A percentile compares a stretch with the other conserved stretches of the same genome.
Evolutionary conservation across 2,797 vertebrate species (phyloP).

Genomic region (Masticophis lateralis): DNA sequence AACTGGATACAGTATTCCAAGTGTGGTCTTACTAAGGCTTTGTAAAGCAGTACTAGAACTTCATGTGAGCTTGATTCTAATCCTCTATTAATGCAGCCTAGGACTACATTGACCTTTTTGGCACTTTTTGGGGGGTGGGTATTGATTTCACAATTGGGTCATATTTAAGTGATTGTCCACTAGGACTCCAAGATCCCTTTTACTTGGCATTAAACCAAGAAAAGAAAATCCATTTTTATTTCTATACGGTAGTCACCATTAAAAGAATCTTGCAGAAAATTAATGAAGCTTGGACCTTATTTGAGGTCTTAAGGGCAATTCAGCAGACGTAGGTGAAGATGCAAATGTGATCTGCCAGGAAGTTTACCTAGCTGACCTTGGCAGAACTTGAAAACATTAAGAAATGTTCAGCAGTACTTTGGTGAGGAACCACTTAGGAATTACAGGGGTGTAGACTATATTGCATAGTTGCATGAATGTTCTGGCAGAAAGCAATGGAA

Average conservation of each 20-base stretch:
- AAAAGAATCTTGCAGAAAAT: background rate
- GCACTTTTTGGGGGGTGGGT: no score
- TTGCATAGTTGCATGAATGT: background rate
- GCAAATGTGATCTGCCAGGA: background rate
- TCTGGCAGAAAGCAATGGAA: background rate
- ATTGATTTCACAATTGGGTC: background rate
- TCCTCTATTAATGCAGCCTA: background rate
- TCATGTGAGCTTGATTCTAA: background rate
- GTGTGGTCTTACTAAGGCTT: background rate
- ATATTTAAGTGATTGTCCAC: background rate
- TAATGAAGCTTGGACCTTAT: background rate
- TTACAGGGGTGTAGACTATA: background rate
- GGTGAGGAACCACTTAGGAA: background rate
- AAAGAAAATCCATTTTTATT: background rate
- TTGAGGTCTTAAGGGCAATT: background rate
- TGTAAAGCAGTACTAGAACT: background rate
- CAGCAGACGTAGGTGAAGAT: background rate
- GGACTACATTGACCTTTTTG: background rate
- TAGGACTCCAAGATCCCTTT: background rate
- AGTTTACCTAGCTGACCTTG: background rate
- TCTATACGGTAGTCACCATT: background rate
- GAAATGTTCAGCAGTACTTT: background rate
- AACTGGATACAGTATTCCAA: background rate
- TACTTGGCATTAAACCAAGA: background rate
- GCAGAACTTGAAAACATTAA: background rate